Evolutionary conservation across 2,888 invertebrate species (phyloP).

Genomic region (Drosophila atripex): DNA sequence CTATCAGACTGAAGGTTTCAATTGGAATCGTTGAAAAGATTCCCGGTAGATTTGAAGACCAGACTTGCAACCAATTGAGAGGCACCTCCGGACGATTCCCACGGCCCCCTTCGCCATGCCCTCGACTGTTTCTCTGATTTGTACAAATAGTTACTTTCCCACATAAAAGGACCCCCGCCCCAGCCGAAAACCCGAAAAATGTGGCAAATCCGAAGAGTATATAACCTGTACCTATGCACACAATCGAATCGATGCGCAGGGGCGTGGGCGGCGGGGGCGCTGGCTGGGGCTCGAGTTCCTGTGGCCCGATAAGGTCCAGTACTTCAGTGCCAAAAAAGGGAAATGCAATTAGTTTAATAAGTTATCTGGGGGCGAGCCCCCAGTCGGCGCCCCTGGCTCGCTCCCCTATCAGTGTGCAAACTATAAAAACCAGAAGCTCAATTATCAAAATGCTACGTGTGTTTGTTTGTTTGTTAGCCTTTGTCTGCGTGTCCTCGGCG

Average conservation of each 20-base stretch:
- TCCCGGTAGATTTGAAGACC: slow-evolving; percentile 11
- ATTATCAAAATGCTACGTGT: slow-evolving; percentile 76
- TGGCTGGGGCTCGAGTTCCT: background rate
- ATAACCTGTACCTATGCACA: slow-evolving; percentile 19
- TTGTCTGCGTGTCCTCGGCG: slow-evolving; percentile 8
- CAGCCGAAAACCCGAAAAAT: slow-evolving; percentile 4
- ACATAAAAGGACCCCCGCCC: background rate
- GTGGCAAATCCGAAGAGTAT: slow-evolving; percentile 20
- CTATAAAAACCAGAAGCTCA: slow-evolving; percentile 77
- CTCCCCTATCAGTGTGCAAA: slow-evolving; percentile 63
- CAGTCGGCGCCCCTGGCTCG: slow-evolving; percentile 1
- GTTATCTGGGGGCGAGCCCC: background rate
- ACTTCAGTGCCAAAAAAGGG: background rate
- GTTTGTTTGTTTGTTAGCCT: slow-evolving; percentile 42
- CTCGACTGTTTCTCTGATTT: slow-evolving; percentile 39
- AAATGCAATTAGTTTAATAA: slow-evolving; percentile 1
- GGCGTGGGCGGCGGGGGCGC: background rate
- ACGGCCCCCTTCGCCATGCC: background rate
- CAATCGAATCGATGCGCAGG: slow-evolving; percentile 2
- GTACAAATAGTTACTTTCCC: slow-evolving; percentile 51
- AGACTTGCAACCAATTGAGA: slow-evolving; percentile 1
- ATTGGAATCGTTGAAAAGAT: slow-evolving; percentile 7
- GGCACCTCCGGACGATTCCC: background rate
- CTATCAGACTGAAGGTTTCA: background rate
- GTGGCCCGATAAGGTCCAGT: background rate